Evolutionary conservation across 2,797 vertebrate species (phyloP), one percentile per base, ranked within the genome.

Genomic region (Rhinichthys osculus): DNA sequence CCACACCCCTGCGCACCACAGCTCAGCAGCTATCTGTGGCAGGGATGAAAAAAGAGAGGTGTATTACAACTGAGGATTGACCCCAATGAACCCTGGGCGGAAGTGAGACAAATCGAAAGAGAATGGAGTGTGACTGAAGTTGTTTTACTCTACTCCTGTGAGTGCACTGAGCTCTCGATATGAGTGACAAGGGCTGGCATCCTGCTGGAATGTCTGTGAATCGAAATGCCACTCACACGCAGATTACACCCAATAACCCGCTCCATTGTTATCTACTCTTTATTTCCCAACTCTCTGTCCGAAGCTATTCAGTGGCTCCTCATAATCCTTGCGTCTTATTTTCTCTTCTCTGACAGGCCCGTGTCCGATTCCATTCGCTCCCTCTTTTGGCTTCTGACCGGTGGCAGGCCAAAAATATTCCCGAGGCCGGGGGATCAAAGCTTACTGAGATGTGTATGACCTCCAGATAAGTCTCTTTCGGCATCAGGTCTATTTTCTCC

Each of bases 251-350:
- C 86, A 87, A 89, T 89, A 91, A 90, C 89, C 88, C 78, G 71
- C 77, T 88, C 88, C 82, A 87, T 90, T 92, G 90, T 91, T 91
- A 91, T 91, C 91, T 88, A 81, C 78, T 84, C 87, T 90, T 91
- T 92, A 91, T 92, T 91, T 91, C 90, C 85, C 91, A 86, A 70
- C 81, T 90, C 84, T 85, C 78, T 73, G 89, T 89, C 88, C 85
- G 62, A 87, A 90, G 87, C 85, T 82, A 87, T 90, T 91, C 88
- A 88, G 74, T 83, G 84, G 71, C 85, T 85, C 67, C 47, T 88
- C 72, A 73, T 92, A 91, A 92, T 92, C 90, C 90, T 66, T 66
- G 54, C 73, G 81, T 89, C 85, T 88, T 88, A 89, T 87, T 88
- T 90, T 85, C 81, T 89, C 54, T 88, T 50, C 78, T 67, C 80